Evolutionary conservation across 2,113 vertebrate species (phyloP).

Genomic region (Jacana jacana): DNA sequence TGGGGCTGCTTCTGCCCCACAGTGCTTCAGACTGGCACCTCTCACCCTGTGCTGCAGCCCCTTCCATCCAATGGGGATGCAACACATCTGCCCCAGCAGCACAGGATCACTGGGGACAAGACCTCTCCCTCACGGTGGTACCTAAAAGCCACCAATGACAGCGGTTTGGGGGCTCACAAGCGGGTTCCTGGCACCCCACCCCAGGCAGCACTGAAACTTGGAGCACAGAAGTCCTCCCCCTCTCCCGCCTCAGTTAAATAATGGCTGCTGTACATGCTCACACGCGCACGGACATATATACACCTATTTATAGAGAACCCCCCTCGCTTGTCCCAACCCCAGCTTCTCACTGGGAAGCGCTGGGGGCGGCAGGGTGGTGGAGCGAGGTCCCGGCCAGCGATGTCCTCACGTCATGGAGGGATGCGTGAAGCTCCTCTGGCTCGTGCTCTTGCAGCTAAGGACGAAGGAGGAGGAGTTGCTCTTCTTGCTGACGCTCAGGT

Average conservation of each 20-base stretch:
- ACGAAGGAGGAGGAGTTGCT: constrained; percentile 86
- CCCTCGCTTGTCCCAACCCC: background rate
- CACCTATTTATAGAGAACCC: background rate
- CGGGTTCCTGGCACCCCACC: background rate
- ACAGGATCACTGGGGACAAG: accelerated
- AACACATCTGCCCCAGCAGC: background rate
- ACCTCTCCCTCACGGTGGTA: background rate
- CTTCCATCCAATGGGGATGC: accelerated
- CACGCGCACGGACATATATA: background rate
- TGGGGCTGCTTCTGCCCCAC: background rate
- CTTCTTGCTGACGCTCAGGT: constrained; percentile 78
- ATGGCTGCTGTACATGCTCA: background rate
- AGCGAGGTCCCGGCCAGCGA: accelerated
- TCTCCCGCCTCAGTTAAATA: background rate
- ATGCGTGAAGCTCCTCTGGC: constrained; percentile 79
- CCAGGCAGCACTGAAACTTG: background rate
- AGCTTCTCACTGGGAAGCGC: background rate
- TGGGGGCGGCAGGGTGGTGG: background rate
- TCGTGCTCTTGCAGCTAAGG: constrained; percentile 78
- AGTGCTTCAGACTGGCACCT: background rate
- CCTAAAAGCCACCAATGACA: accelerated
- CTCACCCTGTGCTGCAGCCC: background rate
- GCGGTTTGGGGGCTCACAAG: background rate
- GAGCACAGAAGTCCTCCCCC: background rate
- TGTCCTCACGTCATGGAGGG: constrained; percentile 68